phyloP scores from a whole-genome alignment of 2,888 invertebrate genomes.

The Sphinx pinastri region DNA sequence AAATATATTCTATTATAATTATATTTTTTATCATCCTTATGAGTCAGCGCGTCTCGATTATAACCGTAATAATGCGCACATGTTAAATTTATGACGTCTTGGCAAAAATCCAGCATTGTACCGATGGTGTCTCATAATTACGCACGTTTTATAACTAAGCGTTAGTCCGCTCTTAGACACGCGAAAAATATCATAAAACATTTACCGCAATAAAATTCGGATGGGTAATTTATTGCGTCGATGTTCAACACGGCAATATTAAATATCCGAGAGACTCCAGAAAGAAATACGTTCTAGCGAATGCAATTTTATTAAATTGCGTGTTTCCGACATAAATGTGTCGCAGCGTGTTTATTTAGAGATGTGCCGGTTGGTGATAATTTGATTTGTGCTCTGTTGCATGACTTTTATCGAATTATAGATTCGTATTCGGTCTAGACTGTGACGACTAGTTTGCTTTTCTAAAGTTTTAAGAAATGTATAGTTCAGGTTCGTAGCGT shows the following conservation, averaged over 20 bases:
- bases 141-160: slow-evolving; percentile 39
- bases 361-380: slow-evolving; percentile 7
- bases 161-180: slow-evolving; percentile 31
- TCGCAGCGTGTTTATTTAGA: slow-evolving; percentile 12
- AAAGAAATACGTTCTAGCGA: slow-evolving; percentile 1
- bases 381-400: background rate
- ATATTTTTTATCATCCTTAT: background rate
- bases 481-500: no score
- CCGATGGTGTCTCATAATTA: slow-evolving; percentile 25
- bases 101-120: slow-evolving; percentile 50
- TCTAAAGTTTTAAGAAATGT: no score
- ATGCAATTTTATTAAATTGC: slow-evolving; percentile 4
- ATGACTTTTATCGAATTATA: background rate
- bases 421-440: background rate
- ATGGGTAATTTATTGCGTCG: slow-evolving; percentile 13
- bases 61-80: slow-evolving; percentile 35
- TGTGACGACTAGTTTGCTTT: background rate
- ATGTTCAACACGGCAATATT: slow-evolving; percentile 14
- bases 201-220: slow-evolving; percentile 13
- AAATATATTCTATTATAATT: background rate
- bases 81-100: slow-evolving; percentile 43
- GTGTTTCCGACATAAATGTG: slow-evolving; percentile 8
- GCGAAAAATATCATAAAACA: slow-evolving; percentile 30
- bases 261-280: background rate
- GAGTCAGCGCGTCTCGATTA: slow-evolving; percentile 15